These are phyloP conservation scores for Larimichthys crocea DNA, from an alignment of 2,113 vertebrate species.

Conservation along the genomic window DNA sequence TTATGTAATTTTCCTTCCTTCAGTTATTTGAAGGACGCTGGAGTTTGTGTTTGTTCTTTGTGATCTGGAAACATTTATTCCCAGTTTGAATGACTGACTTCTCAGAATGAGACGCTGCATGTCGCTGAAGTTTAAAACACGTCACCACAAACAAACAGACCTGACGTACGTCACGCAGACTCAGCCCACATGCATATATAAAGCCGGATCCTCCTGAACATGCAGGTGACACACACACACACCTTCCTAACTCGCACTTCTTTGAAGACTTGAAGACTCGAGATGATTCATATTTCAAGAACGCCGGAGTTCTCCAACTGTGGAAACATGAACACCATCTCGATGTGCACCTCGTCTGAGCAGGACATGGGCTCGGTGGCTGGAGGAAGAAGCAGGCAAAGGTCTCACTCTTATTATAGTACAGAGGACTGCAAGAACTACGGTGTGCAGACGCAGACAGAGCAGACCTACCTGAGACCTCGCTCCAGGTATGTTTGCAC, in stretches of 20 bases:
- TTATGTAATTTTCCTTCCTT: too few relatives aligned
- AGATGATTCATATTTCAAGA: conserved; percentile 74
- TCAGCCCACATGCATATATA: conserved; percentile 60
- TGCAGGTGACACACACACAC: conserved; percentile 12
- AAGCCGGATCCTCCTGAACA: conserved; percentile 18
- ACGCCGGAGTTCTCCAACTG: conserved; percentile 60
- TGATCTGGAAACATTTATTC: neutral
- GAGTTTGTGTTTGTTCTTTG: neutral
- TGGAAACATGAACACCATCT: conserved; percentile 54
- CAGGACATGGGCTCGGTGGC: conserved; percentile 47
- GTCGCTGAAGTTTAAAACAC: conserved; percentile 30
- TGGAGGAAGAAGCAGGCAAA: conserved; percentile 56
- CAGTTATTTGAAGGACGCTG: conserved; percentile 13
- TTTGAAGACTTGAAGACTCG: conserved; percentile 1
- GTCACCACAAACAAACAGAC: conserved; percentile 64
- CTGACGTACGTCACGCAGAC: conserved; percentile 40
- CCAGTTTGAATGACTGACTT: conserved; percentile 13
- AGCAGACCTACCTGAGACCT: conserved; percentile 61
- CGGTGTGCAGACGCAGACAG: conserved; percentile 30
- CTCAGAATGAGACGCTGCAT: conserved; percentile 34
- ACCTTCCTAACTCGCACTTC: neutral
- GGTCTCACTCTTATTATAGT: conserved; percentile 74
- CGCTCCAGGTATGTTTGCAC: conserved; percentile 75
- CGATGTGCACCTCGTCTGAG: conserved; percentile 29
- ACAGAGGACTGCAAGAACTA: conserved; percentile 55